Percentiles rank a stretch among this genome's conserved stretches.
phyloP scores from a whole-genome alignment of 2,113 vertebrate species.

The Aldabrachelys gigantea region DNA sequence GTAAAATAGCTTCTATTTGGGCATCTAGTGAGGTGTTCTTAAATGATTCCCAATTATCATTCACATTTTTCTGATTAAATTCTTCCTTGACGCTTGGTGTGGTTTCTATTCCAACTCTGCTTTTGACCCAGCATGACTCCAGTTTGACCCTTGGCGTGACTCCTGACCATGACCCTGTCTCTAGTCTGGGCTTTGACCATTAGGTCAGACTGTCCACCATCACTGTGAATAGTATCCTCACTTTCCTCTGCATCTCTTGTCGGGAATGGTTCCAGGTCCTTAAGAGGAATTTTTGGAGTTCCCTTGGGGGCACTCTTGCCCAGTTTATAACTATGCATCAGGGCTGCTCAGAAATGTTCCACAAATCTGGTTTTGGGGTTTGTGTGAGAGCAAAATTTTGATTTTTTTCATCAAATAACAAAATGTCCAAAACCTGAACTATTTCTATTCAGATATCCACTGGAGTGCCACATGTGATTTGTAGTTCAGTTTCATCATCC shows the following conservation, averaged over 20 bases:
- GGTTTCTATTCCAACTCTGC: background rate
- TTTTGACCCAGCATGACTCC: background rate
- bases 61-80: background rate
- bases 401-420: background rate
- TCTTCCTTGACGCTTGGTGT: background rate
- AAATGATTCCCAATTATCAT: background rate
- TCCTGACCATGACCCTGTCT: background rate
- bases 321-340: background rate
- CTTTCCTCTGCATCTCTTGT: background rate
- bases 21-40: background rate
- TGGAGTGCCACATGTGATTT: background rate
- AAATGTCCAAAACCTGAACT: background rate
- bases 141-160: background rate
- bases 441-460: background rate
- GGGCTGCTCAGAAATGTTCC: background rate
- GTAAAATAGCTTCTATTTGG: background rate
- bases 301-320: background rate
- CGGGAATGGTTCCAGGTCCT: background rate
- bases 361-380: background rate
- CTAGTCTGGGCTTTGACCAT: background rate
- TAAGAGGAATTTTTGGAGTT: background rate
- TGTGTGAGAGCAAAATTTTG: background rate
- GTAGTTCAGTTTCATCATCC: background rate
- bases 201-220: background rate
- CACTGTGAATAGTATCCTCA: background rate